Base-by-base conservation (phyloP, 2,888 invertebrate genomes). In the Hedychridium roseum region DNA sequence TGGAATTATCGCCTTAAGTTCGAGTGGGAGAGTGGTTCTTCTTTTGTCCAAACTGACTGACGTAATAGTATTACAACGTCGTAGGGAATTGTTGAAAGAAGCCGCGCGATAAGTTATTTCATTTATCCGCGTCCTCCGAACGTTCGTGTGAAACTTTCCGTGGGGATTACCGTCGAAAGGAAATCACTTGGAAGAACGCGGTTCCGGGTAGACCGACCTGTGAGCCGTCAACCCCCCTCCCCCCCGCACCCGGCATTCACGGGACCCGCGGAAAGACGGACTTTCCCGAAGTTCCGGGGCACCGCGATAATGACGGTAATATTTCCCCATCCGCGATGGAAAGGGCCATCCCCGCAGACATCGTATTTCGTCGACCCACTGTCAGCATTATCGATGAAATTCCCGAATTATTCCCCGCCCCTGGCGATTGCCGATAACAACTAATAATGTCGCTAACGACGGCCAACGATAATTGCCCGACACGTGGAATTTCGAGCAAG, bases 291-390 rank as follows among this genome's bases (percentile, higher is more conserved):
- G 51, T 61, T 61, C 51, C 53, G 47, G 43, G 54, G 59, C 57
- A 50, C 58, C 54, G 51, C 48, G 61, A 59, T 61, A 61, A 61
- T 57, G 59, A 59, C 50, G 18, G 45, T 45, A 37, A 54, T 61
- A 61, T 61, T 51, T 61, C 58, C 54, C 40, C 36, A 39, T 49
- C 45, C 43, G n/a, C 43, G 46, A 38, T 41, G 44, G 44, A 42
- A 43, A 56, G 48, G 49, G 50, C 60, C 52, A 42, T 50, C 44
- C 45, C 12, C 39, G 31, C 21, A 7, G 21, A 9, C 17, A 17
- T 20, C n/a, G 7, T 7, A 4, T 15, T 18, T 23, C 18, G n/a
- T 9, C 7, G 11, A 1, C 7, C 23, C 12, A 9, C 23, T n/a
- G 17, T 7, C 35, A 20, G 2, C 21, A 11, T 6, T n/a, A 14